Evolutionary conservation across 2,797 vertebrate species (phyloP).

Genomic region (Cynopterus sphinx): DNA sequence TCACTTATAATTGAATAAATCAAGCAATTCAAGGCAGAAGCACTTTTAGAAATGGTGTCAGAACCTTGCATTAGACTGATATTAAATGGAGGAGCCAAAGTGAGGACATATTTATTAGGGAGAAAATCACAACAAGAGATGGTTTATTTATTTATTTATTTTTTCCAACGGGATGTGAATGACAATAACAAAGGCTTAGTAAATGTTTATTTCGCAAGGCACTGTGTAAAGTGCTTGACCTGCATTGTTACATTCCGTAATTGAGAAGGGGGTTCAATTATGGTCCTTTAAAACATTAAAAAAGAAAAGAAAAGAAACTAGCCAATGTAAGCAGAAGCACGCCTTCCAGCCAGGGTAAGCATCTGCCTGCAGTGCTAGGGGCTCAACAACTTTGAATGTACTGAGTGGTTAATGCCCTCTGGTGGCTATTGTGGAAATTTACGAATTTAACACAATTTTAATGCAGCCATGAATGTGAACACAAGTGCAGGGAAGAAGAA

Average conservation of each 20-base stretch:
- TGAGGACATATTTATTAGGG: neutral
- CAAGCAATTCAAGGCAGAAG: neutral
- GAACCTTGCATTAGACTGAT: neutral
- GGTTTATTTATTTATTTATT: neutral
- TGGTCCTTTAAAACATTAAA: neutral
- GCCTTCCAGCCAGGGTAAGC: neutral
- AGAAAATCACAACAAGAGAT: neutral
- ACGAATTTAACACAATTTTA: neutral
- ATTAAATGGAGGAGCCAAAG: neutral
- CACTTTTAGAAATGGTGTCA: neutral
- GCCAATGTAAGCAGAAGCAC: neutral
- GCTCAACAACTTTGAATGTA: accelerated
- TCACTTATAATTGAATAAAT: neutral
- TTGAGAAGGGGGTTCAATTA: neutral
- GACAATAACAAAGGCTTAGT: neutral
- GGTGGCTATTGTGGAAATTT: slow-evolving; percentile 12
- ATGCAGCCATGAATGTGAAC: too few species aligned
- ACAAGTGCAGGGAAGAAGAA: neutral
- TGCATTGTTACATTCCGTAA: neutral
- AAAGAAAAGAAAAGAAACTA: neutral
- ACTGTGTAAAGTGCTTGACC: neutral
- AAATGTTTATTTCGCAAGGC: neutral
- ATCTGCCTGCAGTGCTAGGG: accelerated
- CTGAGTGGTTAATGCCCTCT: slow-evolving; percentile 32
- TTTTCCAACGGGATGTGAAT: neutral